Evolutionary conservation across 2,888 invertebrate genomes (phyloP).

Genomic region (Coecobrya sp.): DNA sequence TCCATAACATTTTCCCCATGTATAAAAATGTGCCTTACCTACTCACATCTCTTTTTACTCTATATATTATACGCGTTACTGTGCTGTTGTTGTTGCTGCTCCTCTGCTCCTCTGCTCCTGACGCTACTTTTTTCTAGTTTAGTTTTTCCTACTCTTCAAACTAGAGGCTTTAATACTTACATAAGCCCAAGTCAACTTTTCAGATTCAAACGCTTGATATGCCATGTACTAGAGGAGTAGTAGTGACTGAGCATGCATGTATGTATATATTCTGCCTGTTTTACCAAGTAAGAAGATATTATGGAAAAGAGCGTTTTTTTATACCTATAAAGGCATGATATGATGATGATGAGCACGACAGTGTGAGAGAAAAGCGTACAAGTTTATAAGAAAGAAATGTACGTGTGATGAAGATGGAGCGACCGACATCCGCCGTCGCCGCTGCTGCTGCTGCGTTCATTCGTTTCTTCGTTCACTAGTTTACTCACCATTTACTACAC

Average conservation of each 20-base stretch:
- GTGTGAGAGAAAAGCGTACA: conserved; percentile 14
- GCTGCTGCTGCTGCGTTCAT: conserved; percentile 24
- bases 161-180: neutral
- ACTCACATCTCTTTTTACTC: conserved; percentile 27
- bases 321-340: neutral
- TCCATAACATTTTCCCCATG: neutral
- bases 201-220: neutral
- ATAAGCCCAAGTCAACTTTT: conserved; percentile 14
- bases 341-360: conserved; percentile 11
- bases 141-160: neutral
- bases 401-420: conserved; percentile 57
- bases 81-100: neutral
- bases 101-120: neutral
- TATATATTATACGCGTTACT: conserved; percentile 21
- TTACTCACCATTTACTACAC: conserved; percentile 40
- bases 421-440: conserved; percentile 73
- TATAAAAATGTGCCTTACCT: conserved; percentile 1
- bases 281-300: too few relatives aligned
- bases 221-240: neutral
- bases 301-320: too few relatives aligned
- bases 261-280: too few relatives aligned
- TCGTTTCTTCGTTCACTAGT: conserved; percentile 44
- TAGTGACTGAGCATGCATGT: neutral
- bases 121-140: conserved; percentile 26
- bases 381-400: neutral